phyloP scores from a whole-genome alignment of 2,888 invertebrate genomes.

The Cheilosia variabilis region DNA sequence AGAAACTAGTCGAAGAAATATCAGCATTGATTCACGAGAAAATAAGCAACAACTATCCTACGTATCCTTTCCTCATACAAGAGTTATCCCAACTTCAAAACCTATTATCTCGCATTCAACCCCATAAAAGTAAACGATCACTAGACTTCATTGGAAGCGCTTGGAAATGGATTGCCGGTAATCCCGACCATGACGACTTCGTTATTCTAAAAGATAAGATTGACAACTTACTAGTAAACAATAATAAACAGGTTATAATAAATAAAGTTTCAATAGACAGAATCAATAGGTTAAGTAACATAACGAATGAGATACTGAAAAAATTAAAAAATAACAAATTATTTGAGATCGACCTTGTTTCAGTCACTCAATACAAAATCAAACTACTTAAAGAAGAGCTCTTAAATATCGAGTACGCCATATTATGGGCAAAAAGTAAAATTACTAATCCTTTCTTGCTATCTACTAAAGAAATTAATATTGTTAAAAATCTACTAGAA shows the following conservation, averaged over 20 bases:
- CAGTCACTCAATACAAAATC: conserved; percentile 30
- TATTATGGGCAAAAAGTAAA: conserved; percentile 48
- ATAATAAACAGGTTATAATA: conserved; percentile 43
- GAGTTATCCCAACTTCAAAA: neutral
- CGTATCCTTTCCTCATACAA: conserved; percentile 3
- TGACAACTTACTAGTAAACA: conserved; percentile 28
- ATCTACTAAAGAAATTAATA: conserved; percentile 38
- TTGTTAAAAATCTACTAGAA: conserved; percentile 36
- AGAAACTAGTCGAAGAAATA: neutral
- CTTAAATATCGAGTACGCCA: conserved; percentile 37
- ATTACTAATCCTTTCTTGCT: conserved; percentile 44
- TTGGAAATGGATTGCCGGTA: conserved; percentile 48
- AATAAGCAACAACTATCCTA: neutral
- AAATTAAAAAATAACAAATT: neutral
- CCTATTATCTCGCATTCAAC: neutral
- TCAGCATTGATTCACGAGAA: no score
- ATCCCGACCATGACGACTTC: conserved; percentile 20
- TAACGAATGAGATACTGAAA: neutral
- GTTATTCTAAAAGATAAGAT: conserved; percentile 22
- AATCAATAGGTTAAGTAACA: neutral
- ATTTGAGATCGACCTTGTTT: neutral
- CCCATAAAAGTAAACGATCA: conserved; percentile 1
- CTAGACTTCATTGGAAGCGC: conserved; percentile 17
- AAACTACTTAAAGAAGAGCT: no score
- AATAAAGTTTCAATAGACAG: conserved; percentile 17